Evolutionary conservation across 2,797 vertebrate species (phyloP), one percentile per base, ranked within the genome.

Genomic region (Limosa lapponica): DNA sequence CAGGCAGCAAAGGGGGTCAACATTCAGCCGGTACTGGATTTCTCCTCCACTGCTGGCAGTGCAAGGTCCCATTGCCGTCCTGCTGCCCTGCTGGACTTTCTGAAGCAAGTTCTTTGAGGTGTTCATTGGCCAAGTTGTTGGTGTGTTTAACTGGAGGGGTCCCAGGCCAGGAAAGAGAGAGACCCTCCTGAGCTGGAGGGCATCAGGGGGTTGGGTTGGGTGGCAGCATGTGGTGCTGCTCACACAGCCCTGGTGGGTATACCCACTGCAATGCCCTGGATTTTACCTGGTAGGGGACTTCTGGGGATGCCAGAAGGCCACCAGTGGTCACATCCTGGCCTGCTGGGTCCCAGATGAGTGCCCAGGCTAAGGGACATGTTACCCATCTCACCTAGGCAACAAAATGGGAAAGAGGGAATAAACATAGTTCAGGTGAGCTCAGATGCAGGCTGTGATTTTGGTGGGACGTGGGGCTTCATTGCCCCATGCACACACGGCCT

Each of bases 401-500:
- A 89, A 43, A 81, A 20, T 36, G 10, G n/a, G 57, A 58, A 82
- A 39, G 62, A 78, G 16, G 22, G 55, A 37, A 27, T 34, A 71
- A 34, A 15, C 9, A 14, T 16, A 48, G 34, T 4, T 89, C 19
- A 66, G 73, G 55, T 59, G 61, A 82, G 59, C 71, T 92, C 30
- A 20, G 78, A 20, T 46, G 32, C 41, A 72, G 59, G 24, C 46
- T 62, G 25, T 57, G 43, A 14, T 15, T 54, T 59, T 44, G 41
- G 39, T 74, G 74, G 43, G 27, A 12, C 32, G 24, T 52, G 54
- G 44, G 39, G n/a, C 22, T 82, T 41, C 5, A 1, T 2, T 52
- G 37, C 10, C 27, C 39, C 1, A 0, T 37, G 51, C 43, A 18
- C 3, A 0, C 23, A 25, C 0, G 2, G 73, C 65, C 39, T 37